Percentiles rank a stretch among this genome's conserved stretches.
Evolutionary conservation across 2,888 invertebrate genomes (phyloP).

Genomic region (Oscheius sp.): DNA sequence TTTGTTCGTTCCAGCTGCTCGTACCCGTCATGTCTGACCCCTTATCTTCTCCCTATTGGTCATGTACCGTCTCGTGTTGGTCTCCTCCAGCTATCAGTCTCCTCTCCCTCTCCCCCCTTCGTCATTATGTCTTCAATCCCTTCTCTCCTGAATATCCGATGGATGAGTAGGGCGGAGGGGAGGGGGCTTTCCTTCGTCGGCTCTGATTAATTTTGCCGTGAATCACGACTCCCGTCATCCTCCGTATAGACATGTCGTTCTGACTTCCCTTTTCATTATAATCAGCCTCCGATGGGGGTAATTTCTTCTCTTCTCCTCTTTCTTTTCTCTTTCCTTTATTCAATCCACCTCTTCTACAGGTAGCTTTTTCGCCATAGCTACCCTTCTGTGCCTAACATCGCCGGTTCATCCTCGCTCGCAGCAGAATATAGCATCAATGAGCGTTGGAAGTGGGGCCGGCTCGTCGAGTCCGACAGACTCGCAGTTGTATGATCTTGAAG

Average conservation of each 20-base stretch:
- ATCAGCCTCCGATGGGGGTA: too few species aligned
- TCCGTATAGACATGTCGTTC: not conserved
- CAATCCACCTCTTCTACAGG: not conserved
- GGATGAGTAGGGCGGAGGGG: too few species aligned
- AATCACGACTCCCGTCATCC: not conserved
- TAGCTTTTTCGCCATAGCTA: not conserved
- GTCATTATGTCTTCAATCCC: not conserved
- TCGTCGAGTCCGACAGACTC: slow-evolving; percentile 17
- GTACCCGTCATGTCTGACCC: too few species aligned
- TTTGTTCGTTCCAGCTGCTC: too few species aligned
- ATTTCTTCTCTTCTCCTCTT: too few species aligned
- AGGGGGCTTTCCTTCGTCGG: not conserved
- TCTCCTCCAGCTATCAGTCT: slow-evolving; percentile 6
- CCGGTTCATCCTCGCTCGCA: slow-evolving; percentile 17
- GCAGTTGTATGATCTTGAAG: not conserved
- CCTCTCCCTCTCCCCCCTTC: not conserved
- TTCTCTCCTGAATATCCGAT: too few species aligned
- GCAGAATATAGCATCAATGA: slow-evolving; percentile 30
- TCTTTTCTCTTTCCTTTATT: too few species aligned
- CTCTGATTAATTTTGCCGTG: not conserved
- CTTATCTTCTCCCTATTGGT: not conserved
- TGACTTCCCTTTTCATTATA: not conserved
- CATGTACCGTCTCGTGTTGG: not conserved
- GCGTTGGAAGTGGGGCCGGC: slow-evolving; percentile 30
- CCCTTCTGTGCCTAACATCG: not conserved